Percentiles rank a stretch among this genome's conserved stretches.
Conservation (phyloP, 2,888 invertebrate genomes). For the Melanotus villosus region DNA sequence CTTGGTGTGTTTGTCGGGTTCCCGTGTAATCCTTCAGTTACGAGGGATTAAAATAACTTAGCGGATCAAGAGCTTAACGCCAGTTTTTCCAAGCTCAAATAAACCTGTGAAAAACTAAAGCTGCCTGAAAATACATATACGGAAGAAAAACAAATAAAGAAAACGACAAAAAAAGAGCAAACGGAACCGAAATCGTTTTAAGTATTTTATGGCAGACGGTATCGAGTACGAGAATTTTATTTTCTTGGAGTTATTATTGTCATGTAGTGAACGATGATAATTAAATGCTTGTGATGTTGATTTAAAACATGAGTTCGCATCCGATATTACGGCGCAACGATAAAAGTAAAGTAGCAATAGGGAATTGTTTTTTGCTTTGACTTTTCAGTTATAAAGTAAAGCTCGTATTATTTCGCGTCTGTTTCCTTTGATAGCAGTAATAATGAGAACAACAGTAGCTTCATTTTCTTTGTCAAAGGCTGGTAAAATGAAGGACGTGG, state of each 20-base stretch:
- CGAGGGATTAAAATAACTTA: slow-evolving; percentile 18
- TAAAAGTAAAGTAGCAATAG: neutral
- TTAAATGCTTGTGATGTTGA: neutral
- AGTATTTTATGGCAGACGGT: too few species aligned
- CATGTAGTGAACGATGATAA: neutral
- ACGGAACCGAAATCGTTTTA: too few species aligned
- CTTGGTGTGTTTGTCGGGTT: slow-evolving; percentile 5
- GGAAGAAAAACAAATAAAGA: too few species aligned
- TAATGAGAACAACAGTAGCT: slow-evolving; percentile 1
- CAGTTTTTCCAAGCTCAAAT: neutral
- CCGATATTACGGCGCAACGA: neutral
- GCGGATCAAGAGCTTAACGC: slow-evolving; percentile 6
- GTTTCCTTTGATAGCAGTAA: neutral
- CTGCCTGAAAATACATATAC: neutral
- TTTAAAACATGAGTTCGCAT: neutral
- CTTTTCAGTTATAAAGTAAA: neutral
- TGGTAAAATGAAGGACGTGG: neutral
- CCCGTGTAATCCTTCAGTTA: slow-evolving; percentile 2
- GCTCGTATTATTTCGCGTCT: neutral
- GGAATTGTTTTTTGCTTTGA: neutral
- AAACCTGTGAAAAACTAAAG: neutral
- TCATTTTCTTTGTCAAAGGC: neutral
- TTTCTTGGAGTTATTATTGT: too few species aligned
- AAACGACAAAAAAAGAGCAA: too few species aligned
- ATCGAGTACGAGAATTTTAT: too few species aligned